phyloP scores from a whole-genome alignment of 35 echinoderm and acorn worm genomes.

The Ophioderma brevispina region DNA sequence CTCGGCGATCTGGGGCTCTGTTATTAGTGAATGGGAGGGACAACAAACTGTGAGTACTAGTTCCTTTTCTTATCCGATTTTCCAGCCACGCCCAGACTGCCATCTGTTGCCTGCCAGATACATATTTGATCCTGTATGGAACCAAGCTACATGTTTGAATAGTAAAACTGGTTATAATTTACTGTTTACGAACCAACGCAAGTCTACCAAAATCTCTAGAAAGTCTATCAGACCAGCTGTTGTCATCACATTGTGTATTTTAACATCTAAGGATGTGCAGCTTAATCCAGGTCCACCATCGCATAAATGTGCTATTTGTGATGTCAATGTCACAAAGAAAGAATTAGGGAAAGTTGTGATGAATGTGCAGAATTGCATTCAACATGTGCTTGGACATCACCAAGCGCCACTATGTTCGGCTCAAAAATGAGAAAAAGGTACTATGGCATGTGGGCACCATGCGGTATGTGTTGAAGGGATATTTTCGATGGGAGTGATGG shows the following conservation, averaged over 20 bases:
- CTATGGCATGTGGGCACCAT: not conserved
- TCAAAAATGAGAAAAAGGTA: not conserved
- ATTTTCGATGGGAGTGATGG: too few relatives aligned
- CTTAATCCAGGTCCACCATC: not conserved
- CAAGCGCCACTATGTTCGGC: not conserved
- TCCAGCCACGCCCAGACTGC: not conserved
- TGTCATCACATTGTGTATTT: not conserved
- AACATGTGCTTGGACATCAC: not conserved
- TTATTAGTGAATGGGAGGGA: not conserved
- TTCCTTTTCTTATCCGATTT: not conserved
- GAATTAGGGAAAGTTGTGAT: not conserved
- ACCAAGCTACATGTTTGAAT: not conserved
- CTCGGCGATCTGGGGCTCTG: not conserved
- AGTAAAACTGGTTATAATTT: not conserved
- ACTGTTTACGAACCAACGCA: too few relatives aligned
- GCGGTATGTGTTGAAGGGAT: not conserved
- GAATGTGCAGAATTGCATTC: not conserved
- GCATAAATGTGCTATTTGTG: not conserved
- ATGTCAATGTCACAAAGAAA: not conserved
- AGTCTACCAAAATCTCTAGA: not conserved
- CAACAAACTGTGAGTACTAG: not conserved
- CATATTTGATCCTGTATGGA: not conserved
- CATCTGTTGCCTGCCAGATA: not conserved
- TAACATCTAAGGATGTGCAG: not conserved
- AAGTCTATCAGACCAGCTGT: not conserved